Evolutionary conservation across 1,140 invertebrate species (phyloP), one percentile per base, ranked within the genome.

Genomic region (Drosophila bipectinata): DNA sequence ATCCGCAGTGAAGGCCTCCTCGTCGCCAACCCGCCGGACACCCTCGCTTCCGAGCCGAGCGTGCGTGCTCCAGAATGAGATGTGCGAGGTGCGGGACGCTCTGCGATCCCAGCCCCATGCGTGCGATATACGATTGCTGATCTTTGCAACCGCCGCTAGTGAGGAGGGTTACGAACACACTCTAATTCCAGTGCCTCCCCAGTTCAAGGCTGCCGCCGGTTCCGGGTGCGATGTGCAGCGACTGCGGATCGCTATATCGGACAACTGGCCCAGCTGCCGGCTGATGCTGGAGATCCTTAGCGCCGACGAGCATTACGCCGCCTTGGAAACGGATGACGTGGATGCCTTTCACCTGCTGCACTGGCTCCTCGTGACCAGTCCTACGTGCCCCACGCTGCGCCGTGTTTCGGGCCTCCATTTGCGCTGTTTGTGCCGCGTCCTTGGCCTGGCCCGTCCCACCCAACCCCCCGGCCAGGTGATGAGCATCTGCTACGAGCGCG

Each of bases 341-440:
- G 28, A 47, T 1, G 30, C 54, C n/a, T 14, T 72, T 9, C 51
- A 71, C 2, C 34, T 78, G 12, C 24, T 76, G 21, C 67, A 77
- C 30, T 78, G 76, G 76, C 21, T 78, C 15, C 59, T 78, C 15
- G 52, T 64, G 8, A 15, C 8, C 32, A 58, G 7, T 4, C 73
- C 62, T 18, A 18, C 49, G 0, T 47, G 44, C 53, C 73, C 76
- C 14, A 57, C 7, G 1, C 24, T 78, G 52, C 45, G 67, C 0
- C 75, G 66, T 8, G 6, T 60, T 1, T 56, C 60, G 14, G 10
- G 53, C 0, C 5, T 32, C 10, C 30, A 47, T 4, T 12, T 78
- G 32, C 39, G 32, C 3, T n/a, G 54, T 0, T 26, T 78, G 4
- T 76, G 72, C 34, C 45, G 32, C 8, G 39, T 53, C 4, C 8